phyloP scores from a whole-genome alignment of 2,888 invertebrate species.

The Pycnomerus fuliginosus region DNA sequence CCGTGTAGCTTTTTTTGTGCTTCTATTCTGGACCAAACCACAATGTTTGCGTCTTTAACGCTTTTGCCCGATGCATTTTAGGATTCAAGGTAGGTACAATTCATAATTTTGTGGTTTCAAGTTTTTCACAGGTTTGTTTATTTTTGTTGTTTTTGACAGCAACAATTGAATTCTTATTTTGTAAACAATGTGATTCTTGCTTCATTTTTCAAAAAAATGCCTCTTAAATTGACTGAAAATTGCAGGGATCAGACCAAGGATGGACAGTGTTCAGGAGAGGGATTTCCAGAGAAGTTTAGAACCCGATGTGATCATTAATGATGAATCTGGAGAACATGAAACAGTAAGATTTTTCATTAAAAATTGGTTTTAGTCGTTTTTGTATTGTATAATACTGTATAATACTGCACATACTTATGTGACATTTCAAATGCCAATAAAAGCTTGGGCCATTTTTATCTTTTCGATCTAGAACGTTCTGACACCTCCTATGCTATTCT shows the following conservation, averaged over 20 bases:
- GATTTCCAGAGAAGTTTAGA: slow-evolving; percentile 21
- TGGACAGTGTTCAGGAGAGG: slow-evolving; percentile 17
- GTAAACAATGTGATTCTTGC: slow-evolving; percentile 14
- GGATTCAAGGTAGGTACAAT: slow-evolving; percentile 10
- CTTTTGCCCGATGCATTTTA: slow-evolving; percentile 8
- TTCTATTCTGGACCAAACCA: slow-evolving; percentile 37
- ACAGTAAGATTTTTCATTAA: too few relatives aligned
- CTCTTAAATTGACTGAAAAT: too few relatives aligned
- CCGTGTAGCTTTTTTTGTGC: slow-evolving; percentile 39
- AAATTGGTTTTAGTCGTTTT: too few relatives aligned
- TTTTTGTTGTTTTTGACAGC: slow-evolving; percentile 43
- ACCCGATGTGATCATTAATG: slow-evolving; percentile 23
- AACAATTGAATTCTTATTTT: slow-evolving; percentile 18
- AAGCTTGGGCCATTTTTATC: too few relatives aligned
- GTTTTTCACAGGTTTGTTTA: slow-evolving; percentile 43
- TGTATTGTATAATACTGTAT: too few relatives aligned
- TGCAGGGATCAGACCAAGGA: slow-evolving; percentile 7
- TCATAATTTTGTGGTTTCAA: slow-evolving; percentile 17
- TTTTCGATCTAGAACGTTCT: too few relatives aligned
- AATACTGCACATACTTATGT: too few relatives aligned
- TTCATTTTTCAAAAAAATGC: slow-evolving; percentile 12
- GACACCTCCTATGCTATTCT: too few relatives aligned
- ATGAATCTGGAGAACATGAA: slow-evolving; percentile 17
- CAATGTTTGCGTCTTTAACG: slow-evolving; percentile 15
- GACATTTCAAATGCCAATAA: too few relatives aligned